These are phyloP conservation scores for Deroplatys truncata DNA, from an alignment of 2,888 invertebrate species.

Conservation along the genomic window DNA sequence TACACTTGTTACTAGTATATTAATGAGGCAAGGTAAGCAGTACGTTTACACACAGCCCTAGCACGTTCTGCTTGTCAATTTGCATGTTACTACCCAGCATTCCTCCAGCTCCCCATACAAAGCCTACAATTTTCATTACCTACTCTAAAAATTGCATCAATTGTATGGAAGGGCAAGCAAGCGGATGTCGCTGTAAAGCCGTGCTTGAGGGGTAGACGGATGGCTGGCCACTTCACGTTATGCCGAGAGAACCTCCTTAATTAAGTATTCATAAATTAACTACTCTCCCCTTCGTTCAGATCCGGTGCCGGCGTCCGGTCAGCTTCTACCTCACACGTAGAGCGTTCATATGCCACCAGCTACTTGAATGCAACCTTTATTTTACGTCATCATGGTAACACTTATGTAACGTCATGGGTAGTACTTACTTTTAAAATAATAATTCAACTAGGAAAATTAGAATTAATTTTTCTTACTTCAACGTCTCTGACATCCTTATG, in stretches of 20 bases:
- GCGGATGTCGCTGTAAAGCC: neutral
- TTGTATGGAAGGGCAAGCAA: neutral
- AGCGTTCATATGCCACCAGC: neutral
- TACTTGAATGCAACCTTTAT: too few relatives aligned
- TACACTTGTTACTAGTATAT: too few relatives aligned
- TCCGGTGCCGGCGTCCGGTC: conserved; percentile 3
- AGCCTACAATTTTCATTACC: neutral
- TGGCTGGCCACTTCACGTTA: neutral
- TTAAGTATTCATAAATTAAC: conserved; percentile 17
- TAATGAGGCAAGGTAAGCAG: neutral
- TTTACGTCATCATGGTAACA: too few relatives aligned
- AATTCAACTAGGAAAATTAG: too few relatives aligned
- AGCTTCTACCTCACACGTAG: neutral
- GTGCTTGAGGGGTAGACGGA: neutral
- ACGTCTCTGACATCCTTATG: too few relatives aligned
- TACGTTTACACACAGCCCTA: neutral
- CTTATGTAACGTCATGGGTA: too few relatives aligned
- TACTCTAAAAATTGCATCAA: neutral
- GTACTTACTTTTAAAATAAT: too few relatives aligned
- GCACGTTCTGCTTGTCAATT: neutral
- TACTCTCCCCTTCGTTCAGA: neutral
- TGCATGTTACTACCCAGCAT: neutral
- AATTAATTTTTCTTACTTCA: too few relatives aligned
- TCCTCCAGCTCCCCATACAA: neutral
- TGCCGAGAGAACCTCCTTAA: neutral